These are phyloP conservation scores for Samia ricini DNA, from an alignment of 1,140 invertebrate species.

Conservation along the genomic window DNA sequence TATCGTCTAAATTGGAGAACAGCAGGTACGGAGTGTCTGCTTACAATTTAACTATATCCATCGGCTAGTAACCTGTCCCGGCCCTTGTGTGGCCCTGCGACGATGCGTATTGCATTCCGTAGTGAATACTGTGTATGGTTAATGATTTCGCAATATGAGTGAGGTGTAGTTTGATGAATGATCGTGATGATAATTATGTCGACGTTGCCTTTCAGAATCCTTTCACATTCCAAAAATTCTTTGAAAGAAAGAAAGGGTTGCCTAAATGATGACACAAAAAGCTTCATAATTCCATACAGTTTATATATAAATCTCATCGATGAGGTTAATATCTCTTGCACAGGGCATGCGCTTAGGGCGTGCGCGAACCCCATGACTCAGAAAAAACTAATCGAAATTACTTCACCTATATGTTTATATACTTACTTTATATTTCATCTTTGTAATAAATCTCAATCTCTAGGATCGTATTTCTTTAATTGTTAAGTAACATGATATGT, in stretches of 20 bases:
- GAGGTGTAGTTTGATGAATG: neutral
- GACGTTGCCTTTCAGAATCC: slow-evolving; percentile 8
- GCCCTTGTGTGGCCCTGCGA: slow-evolving; percentile 22
- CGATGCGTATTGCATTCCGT: slow-evolving; percentile 14
- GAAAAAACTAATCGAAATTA: neutral
- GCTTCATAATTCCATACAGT: neutral
- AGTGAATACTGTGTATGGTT: slow-evolving; percentile 23
- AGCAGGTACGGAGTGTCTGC: slow-evolving; percentile 59
- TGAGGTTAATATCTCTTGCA: slow-evolving; percentile 24
- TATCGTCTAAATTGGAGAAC: slow-evolving; percentile 70
- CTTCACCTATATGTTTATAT: neutral
- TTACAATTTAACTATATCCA: slow-evolving; percentile 15
- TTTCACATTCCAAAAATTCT: slow-evolving; percentile 15
- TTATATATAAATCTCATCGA: slow-evolving; percentile 15
- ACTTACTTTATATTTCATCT: too few relatives aligned
- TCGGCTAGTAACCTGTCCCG: slow-evolving; percentile 20
- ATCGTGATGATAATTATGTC: slow-evolving; percentile 7
- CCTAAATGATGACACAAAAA: neutral
- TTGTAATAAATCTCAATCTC: too few relatives aligned
- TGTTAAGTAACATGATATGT: too few relatives aligned
- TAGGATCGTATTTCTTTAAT: too few relatives aligned
- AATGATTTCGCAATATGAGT: neutral
- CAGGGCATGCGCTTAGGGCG: slow-evolving; percentile 25
- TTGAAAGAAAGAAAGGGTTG: neutral
- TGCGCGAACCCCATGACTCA: slow-evolving; percentile 4